Conservation (phyloP, 2,113 vertebrate species). For the Oreochromis niloticus region DNA sequence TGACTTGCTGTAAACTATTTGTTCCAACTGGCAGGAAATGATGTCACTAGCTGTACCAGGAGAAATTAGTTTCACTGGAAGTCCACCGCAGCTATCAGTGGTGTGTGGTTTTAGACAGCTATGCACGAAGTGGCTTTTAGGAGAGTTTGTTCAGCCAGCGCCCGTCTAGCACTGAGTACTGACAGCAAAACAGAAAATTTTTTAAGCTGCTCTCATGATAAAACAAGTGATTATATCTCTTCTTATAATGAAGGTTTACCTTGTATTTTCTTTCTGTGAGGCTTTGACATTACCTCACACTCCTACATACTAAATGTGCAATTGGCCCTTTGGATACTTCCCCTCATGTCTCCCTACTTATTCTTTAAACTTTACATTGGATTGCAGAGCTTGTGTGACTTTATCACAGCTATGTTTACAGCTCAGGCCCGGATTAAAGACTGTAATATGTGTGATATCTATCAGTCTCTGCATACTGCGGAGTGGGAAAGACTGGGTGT, state of each 20-base stretch:
- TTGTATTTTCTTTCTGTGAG: neutral
- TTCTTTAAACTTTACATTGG: neutral
- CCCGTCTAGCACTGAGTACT: neutral
- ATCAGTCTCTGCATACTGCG: neutral
- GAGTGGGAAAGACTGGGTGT: neutral
- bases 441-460: neutral
- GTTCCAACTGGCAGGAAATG: conserved; percentile 29
- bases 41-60: conserved; percentile 37
- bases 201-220: neutral
- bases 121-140: neutral
- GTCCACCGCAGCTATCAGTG: conserved; percentile 33
- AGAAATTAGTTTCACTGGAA: conserved; percentile 33
- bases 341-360: neutral
- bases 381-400: neutral
- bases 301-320: neutral
- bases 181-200: neutral
- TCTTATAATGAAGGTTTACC: neutral
- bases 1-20: neutral
- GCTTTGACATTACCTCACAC: neutral
- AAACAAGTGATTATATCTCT: neutral
- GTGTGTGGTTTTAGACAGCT: conserved; percentile 40
- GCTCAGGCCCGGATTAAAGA: conserved; percentile 23
- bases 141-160: neutral
- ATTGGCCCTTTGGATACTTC: neutral
- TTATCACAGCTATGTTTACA: conserved; percentile 28